Evolutionary conservation across 1,140 invertebrate species (phyloP).

Genomic region (Catajapyx aquilonaris): DNA sequence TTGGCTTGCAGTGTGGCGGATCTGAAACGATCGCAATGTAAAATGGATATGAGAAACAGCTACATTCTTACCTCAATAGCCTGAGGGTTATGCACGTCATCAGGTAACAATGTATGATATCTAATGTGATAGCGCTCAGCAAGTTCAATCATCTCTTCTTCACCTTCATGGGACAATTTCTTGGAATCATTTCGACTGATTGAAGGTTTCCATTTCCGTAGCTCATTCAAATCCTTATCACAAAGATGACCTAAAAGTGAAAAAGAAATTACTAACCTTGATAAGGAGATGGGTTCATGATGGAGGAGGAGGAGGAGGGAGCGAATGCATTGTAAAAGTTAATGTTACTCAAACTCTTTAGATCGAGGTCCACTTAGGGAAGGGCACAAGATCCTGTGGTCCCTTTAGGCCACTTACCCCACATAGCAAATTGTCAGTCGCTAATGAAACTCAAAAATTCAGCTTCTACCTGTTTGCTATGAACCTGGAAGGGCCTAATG

Average conservation of each 20-base stretch:
- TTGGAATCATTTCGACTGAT: constrained; percentile 22
- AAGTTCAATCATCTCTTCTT: constrained; percentile 38
- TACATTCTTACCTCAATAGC: constrained; percentile 22
- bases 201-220: constrained; percentile 28
- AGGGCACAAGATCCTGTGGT: too few species aligned
- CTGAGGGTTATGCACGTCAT: constrained; percentile 30
- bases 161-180: constrained; percentile 34
- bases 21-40: constrained; percentile 25
- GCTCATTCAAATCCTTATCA: constrained; percentile 18
- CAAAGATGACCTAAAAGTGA: constrained; percentile 17
- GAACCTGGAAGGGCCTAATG: too few species aligned
- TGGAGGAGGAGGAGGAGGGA: too few species aligned
- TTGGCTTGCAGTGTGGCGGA: constrained; percentile 50
- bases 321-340: too few species aligned
- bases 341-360: too few species aligned
- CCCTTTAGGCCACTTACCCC: too few species aligned
- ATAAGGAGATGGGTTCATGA: too few species aligned
- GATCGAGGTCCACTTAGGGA: too few species aligned
- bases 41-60: constrained; percentile 2
- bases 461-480: too few species aligned
- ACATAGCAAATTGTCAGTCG: too few species aligned
- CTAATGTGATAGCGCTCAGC: constrained; percentile 38
- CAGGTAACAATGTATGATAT: constrained; percentile 33
- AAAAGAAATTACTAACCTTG: too few species aligned
- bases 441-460: too few species aligned